Percentiles rank a stretch among this genome's conserved stretches.
These are phyloP conservation scores for Suricata suricatta DNA, from an alignment of 2,113 vertebrate genomes.

Conservation along the genomic window DNA sequence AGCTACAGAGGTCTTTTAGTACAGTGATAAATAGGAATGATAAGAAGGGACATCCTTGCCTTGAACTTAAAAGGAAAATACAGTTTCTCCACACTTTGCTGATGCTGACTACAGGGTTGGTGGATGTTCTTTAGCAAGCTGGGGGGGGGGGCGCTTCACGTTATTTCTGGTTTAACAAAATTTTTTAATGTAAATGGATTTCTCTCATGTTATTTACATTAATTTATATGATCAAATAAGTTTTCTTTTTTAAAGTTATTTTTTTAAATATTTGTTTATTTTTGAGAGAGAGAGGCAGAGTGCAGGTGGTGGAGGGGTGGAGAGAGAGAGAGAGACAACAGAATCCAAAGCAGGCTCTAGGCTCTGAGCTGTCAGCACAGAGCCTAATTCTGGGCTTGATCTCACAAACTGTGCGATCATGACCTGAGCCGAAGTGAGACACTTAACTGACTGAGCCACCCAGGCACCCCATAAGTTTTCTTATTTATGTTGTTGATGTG, in stretches of 20 bases:
- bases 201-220: background rate
- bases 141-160: background rate
- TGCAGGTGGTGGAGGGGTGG: too few species aligned
- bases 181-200: background rate
- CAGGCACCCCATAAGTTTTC: background rate
- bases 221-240: background rate
- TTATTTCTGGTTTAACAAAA: background rate
- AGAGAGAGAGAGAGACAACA: too few species aligned
- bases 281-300: too few species aligned
- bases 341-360: too few species aligned
- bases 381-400: too few species aligned
- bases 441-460: too few species aligned
- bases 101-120: background rate
- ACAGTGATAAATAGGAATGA: background rate
- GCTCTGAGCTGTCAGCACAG: too few species aligned
- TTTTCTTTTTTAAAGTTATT: too few species aligned
- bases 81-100: background rate
- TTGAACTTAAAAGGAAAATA: background rate
- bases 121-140: background rate
- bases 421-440: too few species aligned
- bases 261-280: too few species aligned
- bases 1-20: background rate
- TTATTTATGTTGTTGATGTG: background rate
- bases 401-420: too few species aligned
- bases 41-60: background rate